Percentiles rank a stretch among this genome's conserved stretches.
These are phyloP conservation scores for Silurus aristotelis DNA, from an alignment of 2,797 vertebrate species.

Conservation along the genomic window DNA sequence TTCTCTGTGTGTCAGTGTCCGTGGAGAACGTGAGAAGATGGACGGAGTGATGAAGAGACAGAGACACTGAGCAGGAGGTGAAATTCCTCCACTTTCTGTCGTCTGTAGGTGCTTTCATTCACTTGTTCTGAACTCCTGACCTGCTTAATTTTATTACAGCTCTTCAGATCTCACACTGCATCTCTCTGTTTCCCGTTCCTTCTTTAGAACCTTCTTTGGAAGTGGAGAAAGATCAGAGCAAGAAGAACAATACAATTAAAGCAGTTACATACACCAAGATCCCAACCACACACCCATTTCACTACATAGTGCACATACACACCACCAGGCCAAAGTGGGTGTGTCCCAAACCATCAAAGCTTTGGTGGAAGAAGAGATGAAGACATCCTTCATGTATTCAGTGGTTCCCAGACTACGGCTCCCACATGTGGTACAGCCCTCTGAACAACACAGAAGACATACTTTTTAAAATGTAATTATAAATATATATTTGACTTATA, in stretches of 20 bases:
- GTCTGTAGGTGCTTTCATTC: slow-evolving; percentile 9
- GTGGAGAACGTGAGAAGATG: not conserved
- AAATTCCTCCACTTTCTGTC: slow-evolving; percentile 1
- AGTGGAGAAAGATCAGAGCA: not conserved
- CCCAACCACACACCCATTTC: too few species aligned
- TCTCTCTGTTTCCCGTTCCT: not conserved
- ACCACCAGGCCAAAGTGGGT: too few species aligned
- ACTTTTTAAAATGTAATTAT: too few species aligned
- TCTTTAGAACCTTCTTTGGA: not conserved
- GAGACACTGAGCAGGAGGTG: not conserved
- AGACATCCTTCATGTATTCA: too few species aligned
- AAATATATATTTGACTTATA: too few species aligned
- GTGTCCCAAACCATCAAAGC: too few species aligned
- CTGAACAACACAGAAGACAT: too few species aligned
- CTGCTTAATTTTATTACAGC: not conserved
- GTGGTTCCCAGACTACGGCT: too few species aligned
- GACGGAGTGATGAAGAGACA: not conserved
- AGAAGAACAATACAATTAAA: not conserved
- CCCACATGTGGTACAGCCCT: too few species aligned
- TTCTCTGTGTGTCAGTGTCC: too few species aligned
- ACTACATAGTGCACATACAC: too few species aligned
- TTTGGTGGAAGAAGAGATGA: too few species aligned
- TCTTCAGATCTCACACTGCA: not conserved
- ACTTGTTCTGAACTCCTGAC: not conserved
- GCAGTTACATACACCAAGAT: not conserved